Evolutionary conservation across 2,888 invertebrate species (phyloP).

Genomic region (Ichneumon xanthorius): DNA sequence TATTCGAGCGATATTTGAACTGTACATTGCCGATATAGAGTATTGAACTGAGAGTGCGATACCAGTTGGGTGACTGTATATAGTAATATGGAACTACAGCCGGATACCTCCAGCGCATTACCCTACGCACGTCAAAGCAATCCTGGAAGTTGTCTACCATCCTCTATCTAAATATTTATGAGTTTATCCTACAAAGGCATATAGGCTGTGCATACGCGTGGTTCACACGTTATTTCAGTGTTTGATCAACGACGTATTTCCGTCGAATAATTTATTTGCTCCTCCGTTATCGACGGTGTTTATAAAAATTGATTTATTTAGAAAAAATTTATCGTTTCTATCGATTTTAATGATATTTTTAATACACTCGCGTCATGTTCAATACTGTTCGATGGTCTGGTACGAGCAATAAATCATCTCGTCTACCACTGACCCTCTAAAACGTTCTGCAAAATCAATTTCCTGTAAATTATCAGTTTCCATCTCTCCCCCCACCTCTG

Average conservation of each 20-base stretch:
- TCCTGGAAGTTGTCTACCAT: not conserved
- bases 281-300: not conserved
- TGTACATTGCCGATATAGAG: not conserved
- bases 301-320: not conserved
- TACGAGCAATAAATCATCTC: conserved; percentile 2
- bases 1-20: conserved; percentile 22
- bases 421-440: not conserved
- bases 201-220: not conserved
- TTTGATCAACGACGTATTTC: not conserved
- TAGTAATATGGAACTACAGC: not conserved
- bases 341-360: not conserved
- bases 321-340: not conserved
- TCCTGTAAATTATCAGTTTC: not conserved
- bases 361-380: not conserved
- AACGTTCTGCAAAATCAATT: conserved; percentile 1
- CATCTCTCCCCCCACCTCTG: not conserved
- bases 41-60: not conserved
- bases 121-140: conserved; percentile 32
- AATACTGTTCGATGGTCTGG: not conserved
- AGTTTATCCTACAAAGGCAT: not conserved
- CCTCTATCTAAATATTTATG: not conserved
- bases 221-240: not conserved
- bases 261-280: not conserved
- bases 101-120: not conserved
- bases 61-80: not conserved